Percentiles rank a stretch among this genome's conserved stretches.
Evolutionary conservation across 2,888 invertebrate species (phyloP).

Genomic region (Crioceris asparagi): DNA sequence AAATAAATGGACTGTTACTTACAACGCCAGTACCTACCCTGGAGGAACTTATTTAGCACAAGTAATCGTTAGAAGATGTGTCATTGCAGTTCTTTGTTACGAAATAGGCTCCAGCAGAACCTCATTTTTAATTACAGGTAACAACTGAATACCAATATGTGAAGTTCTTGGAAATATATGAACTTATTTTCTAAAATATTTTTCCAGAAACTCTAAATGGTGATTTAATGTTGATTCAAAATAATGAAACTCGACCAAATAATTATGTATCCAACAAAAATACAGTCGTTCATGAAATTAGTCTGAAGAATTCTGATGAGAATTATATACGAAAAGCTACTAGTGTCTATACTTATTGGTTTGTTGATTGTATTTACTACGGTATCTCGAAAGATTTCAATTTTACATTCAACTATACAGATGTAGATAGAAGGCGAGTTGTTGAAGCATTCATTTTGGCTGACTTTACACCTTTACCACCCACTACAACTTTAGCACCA

Average conservation of each 20-base stretch:
- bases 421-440: constrained; percentile 47
- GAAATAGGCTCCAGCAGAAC: constrained; percentile 34
- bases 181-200: not conserved
- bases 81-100: constrained; percentile 35
- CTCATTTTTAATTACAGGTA: constrained; percentile 42
- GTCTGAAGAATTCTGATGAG: constrained; percentile 49
- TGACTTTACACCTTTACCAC: constrained; percentile 51
- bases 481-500: constrained; percentile 32
- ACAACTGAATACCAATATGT: constrained; percentile 9
- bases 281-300: constrained; percentile 47
- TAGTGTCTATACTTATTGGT: constrained; percentile 61
- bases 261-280: constrained; percentile 54
- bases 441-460: constrained; percentile 64
- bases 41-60: constrained; percentile 50
- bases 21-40: constrained; percentile 41
- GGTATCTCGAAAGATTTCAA: constrained; percentile 52
- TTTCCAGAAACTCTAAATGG: constrained; percentile 58
- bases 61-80: constrained; percentile 40
- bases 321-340: constrained; percentile 48
- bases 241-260: constrained; percentile 43
- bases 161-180: not conserved
- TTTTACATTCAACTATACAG: constrained; percentile 53
- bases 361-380: constrained; percentile 62
- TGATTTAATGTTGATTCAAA: constrained; percentile 51
- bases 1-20: constrained; percentile 53